These are phyloP conservation scores for Euleptes europaea DNA, from an alignment of 2,113 vertebrate species.

Conservation along the genomic window DNA sequence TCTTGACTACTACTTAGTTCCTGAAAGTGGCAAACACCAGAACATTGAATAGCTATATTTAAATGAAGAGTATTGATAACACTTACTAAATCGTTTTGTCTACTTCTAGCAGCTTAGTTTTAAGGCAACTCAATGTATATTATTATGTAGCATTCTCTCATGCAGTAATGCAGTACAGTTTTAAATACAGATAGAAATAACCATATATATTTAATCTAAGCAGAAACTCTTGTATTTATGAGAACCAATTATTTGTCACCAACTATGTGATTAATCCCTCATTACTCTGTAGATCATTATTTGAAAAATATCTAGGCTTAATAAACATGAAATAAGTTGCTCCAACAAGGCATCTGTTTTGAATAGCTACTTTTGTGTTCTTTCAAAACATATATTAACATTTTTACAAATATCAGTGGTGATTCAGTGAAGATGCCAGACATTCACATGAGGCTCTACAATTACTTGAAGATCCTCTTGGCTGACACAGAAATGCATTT, in stretches of 20 bases:
- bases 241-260: neutral
- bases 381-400: neutral
- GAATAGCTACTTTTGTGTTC: neutral
- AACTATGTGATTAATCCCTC: neutral
- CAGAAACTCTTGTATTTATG: neutral
- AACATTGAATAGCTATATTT: neutral
- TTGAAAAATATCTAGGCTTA: neutral
- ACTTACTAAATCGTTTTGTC: neutral
- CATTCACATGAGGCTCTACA: neutral
- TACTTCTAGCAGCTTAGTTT: neutral
- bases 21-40: neutral
- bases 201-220: neutral
- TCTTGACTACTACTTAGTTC: neutral
- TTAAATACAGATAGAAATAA: neutral
- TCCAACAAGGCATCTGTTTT: neutral
- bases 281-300: neutral
- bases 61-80: neutral
- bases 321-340: neutral
- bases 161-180: neutral
- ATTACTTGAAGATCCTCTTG: neutral
- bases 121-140: neutral
- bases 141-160: neutral
- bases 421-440: neutral
- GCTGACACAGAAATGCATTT: neutral
- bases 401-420: neutral